Percentiles rank a stretch among this genome's conserved stretches.
Evolutionary conservation across 1,140 invertebrate species (phyloP).

Genomic region (Periplaneta americana): DNA sequence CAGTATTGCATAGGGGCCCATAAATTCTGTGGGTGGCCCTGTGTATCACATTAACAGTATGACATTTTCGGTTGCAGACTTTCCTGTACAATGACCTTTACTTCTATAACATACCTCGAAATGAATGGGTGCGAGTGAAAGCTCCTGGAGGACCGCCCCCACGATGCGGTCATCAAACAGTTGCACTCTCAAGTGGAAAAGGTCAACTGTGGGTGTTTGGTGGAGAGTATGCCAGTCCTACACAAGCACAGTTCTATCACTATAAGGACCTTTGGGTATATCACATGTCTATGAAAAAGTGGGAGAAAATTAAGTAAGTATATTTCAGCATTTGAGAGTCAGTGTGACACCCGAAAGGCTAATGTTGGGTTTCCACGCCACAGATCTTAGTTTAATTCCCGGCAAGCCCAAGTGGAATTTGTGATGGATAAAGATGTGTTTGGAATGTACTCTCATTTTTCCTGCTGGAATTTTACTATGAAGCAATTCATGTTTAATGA

Average conservation of each 20-base stretch:
- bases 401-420: not conserved
- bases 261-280: slow-evolving; percentile 90
- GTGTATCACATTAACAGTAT: not conserved
- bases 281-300: slow-evolving; percentile 69
- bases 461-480: too few relatives aligned
- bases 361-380: too few relatives aligned
- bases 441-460: too few relatives aligned
- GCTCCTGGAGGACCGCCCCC: slow-evolving; percentile 78
- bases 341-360: too few relatives aligned
- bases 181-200: slow-evolving; percentile 61
- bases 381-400: too few relatives aligned
- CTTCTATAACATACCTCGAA: slow-evolving; percentile 75
- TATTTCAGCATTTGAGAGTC: too few relatives aligned
- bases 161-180: slow-evolving; percentile 80
- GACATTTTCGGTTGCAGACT: slow-evolving; percentile 51
- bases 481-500: too few relatives aligned
- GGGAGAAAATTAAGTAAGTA: slow-evolving; percentile 81
- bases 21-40: too few relatives aligned
- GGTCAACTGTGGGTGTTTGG: slow-evolving; percentile 77
- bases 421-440: too few relatives aligned
- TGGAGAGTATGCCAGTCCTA: slow-evolving; percentile 86
- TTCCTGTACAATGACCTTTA: slow-evolving; percentile 79
- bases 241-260: slow-evolving; percentile 90
- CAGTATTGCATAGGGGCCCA: too few relatives aligned
- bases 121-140: slow-evolving; percentile 74